Base-by-base conservation (phyloP, 1,140 invertebrate species). In the Drosophila novamexicana region DNA sequence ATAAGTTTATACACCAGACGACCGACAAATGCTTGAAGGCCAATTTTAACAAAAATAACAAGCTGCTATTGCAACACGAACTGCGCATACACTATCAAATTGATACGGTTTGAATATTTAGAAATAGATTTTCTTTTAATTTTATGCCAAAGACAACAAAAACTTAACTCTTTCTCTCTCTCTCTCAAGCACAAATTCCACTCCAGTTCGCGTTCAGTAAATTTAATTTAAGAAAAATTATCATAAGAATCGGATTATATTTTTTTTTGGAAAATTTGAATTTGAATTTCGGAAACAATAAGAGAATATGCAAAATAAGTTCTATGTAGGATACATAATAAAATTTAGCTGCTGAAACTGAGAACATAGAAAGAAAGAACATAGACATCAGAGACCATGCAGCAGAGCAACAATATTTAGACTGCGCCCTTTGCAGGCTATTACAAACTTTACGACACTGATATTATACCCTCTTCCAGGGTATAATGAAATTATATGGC, bases 401-500 rank as follows among this genome's bases (percentile, higher is more conserved):
- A 29, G 22, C 22, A 22, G 5, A 47, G 6, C 5, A 18, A 0
- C 3, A 50, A 7, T 50, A 7, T 42, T 44, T 9, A 5, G 22
- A 29, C 8, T 32, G 16, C 12, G 8, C 61, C n/a, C 18, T 40
- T 29, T 36, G 9, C n/a, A 47, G 34, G 7, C 53, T n/a, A 66
- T 53, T 47, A 12, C 63, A 39, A 53, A 37, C 10, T 47, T 54
- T 47, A 61, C 47, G 49, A 54, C 40, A 40, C 34, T 42, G 57
- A 57, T 32, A 42, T 69, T 62, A 37, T 59, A 53, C 65, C 65
- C 65, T 49, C 36, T 80, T 69, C 68, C 58, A 69, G 64, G 47
- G 61, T 65, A 62, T 77, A 88, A 86, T 86, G 62, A 83, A 88
- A 88, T 86, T 88, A 82, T 76, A 80, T 70, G 74, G 70, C 62